A percentile compares a stretch with the other conserved stretches of the same genome.
These are phyloP conservation scores for Steinernema hermaphroditum DNA, from an alignment of 2,888 invertebrate species.

Conservation along the genomic window DNA sequence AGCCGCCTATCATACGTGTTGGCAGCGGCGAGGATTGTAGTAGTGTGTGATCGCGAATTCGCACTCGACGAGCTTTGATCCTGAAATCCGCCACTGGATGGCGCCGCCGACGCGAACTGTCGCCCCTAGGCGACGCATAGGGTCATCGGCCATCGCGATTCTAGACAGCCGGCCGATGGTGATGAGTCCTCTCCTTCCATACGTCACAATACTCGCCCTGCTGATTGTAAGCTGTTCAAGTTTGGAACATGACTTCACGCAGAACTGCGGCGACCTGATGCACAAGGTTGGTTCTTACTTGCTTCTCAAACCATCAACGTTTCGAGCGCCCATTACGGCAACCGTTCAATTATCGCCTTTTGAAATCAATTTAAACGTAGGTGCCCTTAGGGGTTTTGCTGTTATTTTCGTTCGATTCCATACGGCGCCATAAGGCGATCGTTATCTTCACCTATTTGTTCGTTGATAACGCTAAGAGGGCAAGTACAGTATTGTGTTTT, in stretches of 20 bases:
- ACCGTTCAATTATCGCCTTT: too few relatives aligned
- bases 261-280: slow-evolving; percentile 14
- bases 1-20: slow-evolving; percentile 31
- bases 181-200: neutral
- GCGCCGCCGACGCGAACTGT: slow-evolving; percentile 21
- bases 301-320: too few relatives aligned
- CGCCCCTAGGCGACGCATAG: too few relatives aligned
- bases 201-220: neutral
- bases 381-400: neutral
- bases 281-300: slow-evolving; percentile 28
- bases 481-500: neutral
- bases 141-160: too few relatives aligned
- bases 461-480: neutral
- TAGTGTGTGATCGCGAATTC: slow-evolving; percentile 30
- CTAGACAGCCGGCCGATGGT: too few relatives aligned
- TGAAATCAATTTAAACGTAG: neutral
- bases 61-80: slow-evolving; percentile 31
- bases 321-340: too few relatives aligned
- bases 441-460: neutral
- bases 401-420: neutral
- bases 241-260: slow-evolving; percentile 14
- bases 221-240: slow-evolving; percentile 10
- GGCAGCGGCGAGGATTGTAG: slow-evolving; percentile 29
- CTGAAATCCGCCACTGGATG: slow-evolving; percentile 31
- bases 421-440: too few relatives aligned